These are phyloP conservation scores for Sylvilagus floridanus DNA, from an alignment of 2,797 vertebrate genomes.

Conservation along the genomic window DNA sequence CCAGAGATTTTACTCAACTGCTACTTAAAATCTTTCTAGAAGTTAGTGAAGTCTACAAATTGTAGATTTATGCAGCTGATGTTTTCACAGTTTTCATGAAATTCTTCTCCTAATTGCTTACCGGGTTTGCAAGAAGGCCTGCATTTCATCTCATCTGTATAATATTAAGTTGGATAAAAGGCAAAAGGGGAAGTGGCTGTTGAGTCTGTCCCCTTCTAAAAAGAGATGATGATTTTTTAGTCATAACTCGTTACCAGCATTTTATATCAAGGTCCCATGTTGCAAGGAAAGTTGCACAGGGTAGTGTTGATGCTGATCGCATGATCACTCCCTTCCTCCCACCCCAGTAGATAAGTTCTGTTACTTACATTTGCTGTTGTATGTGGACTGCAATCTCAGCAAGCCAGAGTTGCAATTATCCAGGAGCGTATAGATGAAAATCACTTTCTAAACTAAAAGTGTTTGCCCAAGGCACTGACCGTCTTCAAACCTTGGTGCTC, in stretches of 20 bases:
- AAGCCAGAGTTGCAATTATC: slow-evolving; percentile 17
- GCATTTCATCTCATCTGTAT: neutral
- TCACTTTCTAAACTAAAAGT: neutral
- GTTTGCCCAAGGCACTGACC: neutral
- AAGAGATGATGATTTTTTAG: neutral
- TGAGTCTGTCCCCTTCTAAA: neutral
- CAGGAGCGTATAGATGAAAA: neutral
- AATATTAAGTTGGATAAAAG: slow-evolving; percentile 2
- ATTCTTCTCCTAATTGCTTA: neutral
- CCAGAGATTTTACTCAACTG: neutral
- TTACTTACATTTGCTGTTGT: neutral
- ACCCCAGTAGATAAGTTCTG: neutral
- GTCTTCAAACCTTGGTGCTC: neutral
- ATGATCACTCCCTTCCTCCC: neutral
- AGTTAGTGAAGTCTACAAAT: neutral
- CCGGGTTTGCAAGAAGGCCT: neutral
- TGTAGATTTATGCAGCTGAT: neutral
- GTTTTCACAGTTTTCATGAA: neutral
- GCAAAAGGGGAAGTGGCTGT: neutral
- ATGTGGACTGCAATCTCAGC: neutral
- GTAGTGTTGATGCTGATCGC: neutral
- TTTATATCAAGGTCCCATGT: neutral
- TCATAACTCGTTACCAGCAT: neutral
- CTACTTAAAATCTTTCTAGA: neutral
- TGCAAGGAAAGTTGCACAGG: neutral